These are phyloP conservation scores for Aptenodytes forsteri DNA, from an alignment of 2,113 vertebrate species.

Conservation along the genomic window DNA sequence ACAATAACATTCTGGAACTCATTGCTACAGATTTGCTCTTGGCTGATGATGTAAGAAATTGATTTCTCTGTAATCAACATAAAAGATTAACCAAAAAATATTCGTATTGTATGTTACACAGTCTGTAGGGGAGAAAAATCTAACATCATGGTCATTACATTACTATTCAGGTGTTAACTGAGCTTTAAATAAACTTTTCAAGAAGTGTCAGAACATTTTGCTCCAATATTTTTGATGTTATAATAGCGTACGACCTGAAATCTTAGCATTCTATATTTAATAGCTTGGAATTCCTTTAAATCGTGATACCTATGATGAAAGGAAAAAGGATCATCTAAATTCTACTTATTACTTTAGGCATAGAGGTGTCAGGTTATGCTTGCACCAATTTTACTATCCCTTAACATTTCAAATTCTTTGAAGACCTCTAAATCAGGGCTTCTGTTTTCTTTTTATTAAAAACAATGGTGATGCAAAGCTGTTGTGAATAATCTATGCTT, in stretches of 20 bases:
- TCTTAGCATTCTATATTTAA: not conserved
- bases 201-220: not conserved
- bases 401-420: not conserved
- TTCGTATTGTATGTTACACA: not conserved
- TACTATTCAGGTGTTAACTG: not conserved
- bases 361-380: not conserved
- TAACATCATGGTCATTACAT: not conserved
- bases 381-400: not conserved
- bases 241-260: not conserved
- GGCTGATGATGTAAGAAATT: not conserved
- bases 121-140: not conserved
- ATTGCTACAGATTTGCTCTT: not conserved
- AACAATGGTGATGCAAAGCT: not conserved
- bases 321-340: not conserved
- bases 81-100: not conserved
- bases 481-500: not conserved
- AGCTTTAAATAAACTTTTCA: not conserved
- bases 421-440: not conserved
- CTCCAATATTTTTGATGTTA: not conserved
- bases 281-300: not conserved
- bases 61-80: not conserved
- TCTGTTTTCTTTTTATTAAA: not conserved
- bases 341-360: not conserved
- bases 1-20: not conserved
- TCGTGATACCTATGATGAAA: not conserved